phyloP scores from a whole-genome alignment of 2,888 invertebrate genomes.

The Minunthozetes semirufus region DNA sequence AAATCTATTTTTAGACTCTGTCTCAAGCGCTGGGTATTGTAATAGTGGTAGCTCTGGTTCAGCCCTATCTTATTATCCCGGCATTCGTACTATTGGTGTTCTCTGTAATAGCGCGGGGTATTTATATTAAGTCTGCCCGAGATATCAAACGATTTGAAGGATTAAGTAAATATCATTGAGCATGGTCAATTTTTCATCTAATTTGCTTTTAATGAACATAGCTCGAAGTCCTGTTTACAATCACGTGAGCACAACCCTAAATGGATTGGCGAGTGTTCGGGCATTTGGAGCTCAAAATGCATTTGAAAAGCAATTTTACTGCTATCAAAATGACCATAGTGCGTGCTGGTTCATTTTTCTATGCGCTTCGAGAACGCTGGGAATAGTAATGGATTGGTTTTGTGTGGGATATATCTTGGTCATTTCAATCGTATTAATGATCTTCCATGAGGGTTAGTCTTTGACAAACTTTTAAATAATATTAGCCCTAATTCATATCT shows the following conservation, averaged over 20 bases:
- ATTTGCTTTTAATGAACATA: neutral
- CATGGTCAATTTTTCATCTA: no score
- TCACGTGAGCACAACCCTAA: constrained; percentile 31
- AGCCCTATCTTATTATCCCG: constrained; percentile 49
- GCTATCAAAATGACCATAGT: constrained; percentile 33
- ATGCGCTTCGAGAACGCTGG: neutral
- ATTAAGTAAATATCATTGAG: constrained; percentile 43
- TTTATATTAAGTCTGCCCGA: constrained; percentile 51
- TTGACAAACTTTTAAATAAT: neutral
- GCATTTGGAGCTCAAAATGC: constrained; percentile 8
- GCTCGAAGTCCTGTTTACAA: constrained; percentile 31
- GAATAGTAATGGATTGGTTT: no score
- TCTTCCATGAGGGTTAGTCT: neutral
- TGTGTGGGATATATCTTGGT: no score
- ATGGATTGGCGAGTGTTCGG: constrained; percentile 30
- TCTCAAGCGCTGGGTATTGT: constrained; percentile 58
- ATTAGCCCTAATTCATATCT: no score
- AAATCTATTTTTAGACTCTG: no score
- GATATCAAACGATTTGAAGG: constrained; percentile 53
- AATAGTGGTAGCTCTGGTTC: constrained; percentile 50
- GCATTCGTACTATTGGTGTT: constrained; percentile 48
- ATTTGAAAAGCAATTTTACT: constrained; percentile 26
- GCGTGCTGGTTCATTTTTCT: constrained; percentile 22
- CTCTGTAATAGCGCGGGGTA: constrained; percentile 48
- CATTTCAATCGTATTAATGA: no score